Percentiles rank a stretch among this genome's conserved stretches.
Conservation (phyloP, 2,113 vertebrate genomes). For the Actenoides hombroni region DNA sequence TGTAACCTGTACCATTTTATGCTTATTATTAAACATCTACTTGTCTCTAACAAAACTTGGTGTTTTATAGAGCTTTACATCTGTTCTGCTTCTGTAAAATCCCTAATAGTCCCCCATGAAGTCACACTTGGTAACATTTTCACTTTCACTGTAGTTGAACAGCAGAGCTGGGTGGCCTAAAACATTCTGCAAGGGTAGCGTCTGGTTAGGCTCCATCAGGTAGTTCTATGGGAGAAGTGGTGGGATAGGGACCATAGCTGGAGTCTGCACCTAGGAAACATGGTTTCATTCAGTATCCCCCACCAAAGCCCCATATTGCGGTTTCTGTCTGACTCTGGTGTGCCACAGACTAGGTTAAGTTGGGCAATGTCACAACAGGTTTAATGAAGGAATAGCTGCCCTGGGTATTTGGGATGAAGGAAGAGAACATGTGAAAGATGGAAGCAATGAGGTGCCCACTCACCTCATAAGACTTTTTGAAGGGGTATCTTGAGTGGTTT, state of each 20-base stretch:
- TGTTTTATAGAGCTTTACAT: not conserved
- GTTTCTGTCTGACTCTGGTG: not conserved
- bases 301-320: not conserved
- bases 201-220: not conserved
- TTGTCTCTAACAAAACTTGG: not conserved
- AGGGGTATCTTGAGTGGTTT: not conserved
- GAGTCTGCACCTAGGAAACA: not conserved
- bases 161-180: not conserved
- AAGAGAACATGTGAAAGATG: not conserved
- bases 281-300: not conserved
- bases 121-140: not conserved
- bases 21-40: not conserved
- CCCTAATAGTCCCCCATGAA: not conserved
- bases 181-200: not conserved
- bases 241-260: not conserved
- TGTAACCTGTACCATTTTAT: not conserved
- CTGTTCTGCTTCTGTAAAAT: not conserved
- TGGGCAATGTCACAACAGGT: not conserved
- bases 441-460: not conserved
- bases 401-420: not conserved
- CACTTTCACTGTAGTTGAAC: not conserved
- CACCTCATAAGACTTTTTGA: not conserved
- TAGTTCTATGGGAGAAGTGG: not conserved
- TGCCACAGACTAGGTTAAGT: fast-evolving
- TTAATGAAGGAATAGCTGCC: not conserved